Base-by-base conservation (phyloP, 2,797 vertebrate species). In the Emydoidea blandingii region DNA sequence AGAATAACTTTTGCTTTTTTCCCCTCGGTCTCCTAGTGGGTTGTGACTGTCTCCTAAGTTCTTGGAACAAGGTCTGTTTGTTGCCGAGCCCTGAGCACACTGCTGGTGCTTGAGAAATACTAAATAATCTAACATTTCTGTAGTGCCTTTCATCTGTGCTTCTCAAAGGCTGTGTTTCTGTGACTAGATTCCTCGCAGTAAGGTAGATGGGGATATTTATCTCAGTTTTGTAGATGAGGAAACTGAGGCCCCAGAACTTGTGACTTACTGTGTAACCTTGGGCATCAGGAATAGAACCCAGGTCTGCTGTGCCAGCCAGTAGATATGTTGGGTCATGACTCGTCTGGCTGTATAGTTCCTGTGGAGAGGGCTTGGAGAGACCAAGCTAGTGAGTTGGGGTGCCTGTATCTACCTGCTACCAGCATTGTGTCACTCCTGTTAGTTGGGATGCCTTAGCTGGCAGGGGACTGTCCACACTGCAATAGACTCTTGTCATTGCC, bases 351-450 rank as follows among this genome's bases (percentile, higher is more conserved):
- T 15, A 19, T 68, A 37, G 65, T 8, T 37, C 65, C 3, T 10
- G 18, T 68, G 18, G 37, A 86, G 90, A 68, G 91, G 21, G 12
- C 18, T 59, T 0, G 0, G 9, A n/a, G 34, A 37, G 19, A 21
- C 18, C 34, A 68, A 21, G 9, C n/a, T 68, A 68, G 65, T n/a
- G 12, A 4, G 29, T 0, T 0, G 52, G 37, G 18, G 8, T n/a
- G 5, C 34, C 65, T 79, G 0, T 50, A 50, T 47, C 14, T 49
- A 21, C 0, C 1, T 54, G 18, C 16, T 25, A 56, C 15, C 57
- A 8, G 7, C 81, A 23, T 3, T 0, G 25, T 50, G 25, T 50
- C 54, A 31, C 25, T 62, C 23, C 37, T 44, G 41, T 76, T 44
- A 27, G 41, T 12, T 12, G 29, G 23, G 44, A 76, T 44, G 41